These are phyloP conservation scores for Erpetoichthys calabaricus DNA, from an alignment of 2,797 vertebrate genomes.

Conservation along the genomic window DNA sequence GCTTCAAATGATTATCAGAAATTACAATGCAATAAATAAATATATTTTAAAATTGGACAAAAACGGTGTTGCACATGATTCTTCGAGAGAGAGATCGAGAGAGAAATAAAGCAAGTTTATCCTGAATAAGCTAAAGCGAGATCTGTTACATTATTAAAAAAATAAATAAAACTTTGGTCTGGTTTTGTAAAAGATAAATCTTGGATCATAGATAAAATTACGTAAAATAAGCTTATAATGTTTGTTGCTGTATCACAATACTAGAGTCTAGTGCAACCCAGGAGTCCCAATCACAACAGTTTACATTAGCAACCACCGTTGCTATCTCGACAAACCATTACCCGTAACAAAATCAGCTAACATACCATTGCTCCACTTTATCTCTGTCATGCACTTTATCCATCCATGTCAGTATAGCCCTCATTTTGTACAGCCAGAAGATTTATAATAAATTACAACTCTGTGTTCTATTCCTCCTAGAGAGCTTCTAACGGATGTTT, in stretches of 20 bases:
- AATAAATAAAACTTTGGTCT: constrained; percentile 2
- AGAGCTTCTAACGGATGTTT: no score
- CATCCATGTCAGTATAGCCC: constrained; percentile 76
- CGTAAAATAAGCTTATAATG: no score
- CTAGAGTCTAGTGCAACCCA: neutral
- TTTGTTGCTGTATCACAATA: neutral
- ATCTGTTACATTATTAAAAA: neutral
- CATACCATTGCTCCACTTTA: constrained; percentile 75
- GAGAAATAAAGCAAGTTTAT: no score
- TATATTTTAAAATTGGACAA: no score
- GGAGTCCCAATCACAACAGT: constrained; percentile 19
- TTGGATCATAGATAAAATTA: no score
- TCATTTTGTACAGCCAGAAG: constrained; percentile 40
- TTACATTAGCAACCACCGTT: constrained; percentile 59
- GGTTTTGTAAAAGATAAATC: neutral
- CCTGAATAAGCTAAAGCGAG: no score
- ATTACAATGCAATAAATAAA: no score
- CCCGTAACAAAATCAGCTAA: neutral
- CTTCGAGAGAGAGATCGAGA: no score
- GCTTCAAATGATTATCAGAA: no score
- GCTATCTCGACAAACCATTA: constrained; percentile 29
- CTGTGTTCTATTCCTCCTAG: no score
- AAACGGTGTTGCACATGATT: no score
- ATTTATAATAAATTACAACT: no score
- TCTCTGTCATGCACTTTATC: constrained; percentile 56